Conservation (phyloP, 1,140 invertebrate genomes). For the Sminthurides bifidus region DNA sequence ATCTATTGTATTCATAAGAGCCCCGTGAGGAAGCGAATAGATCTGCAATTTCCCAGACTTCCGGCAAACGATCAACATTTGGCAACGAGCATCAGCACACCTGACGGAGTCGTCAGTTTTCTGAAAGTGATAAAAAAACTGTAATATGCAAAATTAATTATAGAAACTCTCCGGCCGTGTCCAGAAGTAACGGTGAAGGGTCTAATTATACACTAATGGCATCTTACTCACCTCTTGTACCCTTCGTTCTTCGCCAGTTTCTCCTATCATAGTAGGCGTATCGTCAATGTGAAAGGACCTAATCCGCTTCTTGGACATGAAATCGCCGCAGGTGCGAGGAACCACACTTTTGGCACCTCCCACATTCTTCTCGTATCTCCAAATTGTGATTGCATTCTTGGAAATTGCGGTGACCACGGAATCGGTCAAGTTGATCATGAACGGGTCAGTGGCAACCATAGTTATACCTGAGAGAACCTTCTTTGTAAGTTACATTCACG, state of each 20-base stretch:
- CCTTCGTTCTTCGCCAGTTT: background rate
- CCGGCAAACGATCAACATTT: slow-evolving; percentile 65
- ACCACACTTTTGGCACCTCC: too few relatives aligned
- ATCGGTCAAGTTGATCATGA: slow-evolving; percentile 63
- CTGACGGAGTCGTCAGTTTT: slow-evolving; percentile 78
- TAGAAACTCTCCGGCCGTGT: too few relatives aligned
- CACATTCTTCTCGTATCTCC: slow-evolving; percentile 41
- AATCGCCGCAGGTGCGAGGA: too few relatives aligned
- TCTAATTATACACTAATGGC: too few relatives aligned
- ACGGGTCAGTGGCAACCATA: slow-evolving; percentile 52
- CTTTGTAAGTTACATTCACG: too few relatives aligned
- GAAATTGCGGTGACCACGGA: slow-evolving; percentile 62
- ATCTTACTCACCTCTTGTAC: background rate
- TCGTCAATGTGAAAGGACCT: slow-evolving; percentile 67
- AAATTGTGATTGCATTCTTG: too few relatives aligned
- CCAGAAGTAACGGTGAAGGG: too few relatives aligned
- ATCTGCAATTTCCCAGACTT: slow-evolving; percentile 78
- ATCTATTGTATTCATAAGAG: slow-evolving; percentile 48
- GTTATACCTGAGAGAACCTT: slow-evolving; percentile 18
- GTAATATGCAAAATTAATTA: too few relatives aligned
- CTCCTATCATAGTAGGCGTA: slow-evolving; percentile 54
- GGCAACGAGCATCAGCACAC: slow-evolving; percentile 64
- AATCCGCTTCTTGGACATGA: slow-evolving; percentile 36
- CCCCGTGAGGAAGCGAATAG: slow-evolving; percentile 75
- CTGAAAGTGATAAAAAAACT: too few relatives aligned